Evolutionary conservation across 2,797 vertebrate genomes (phyloP).

Genomic region (Uromys caudimaculatus): DNA sequence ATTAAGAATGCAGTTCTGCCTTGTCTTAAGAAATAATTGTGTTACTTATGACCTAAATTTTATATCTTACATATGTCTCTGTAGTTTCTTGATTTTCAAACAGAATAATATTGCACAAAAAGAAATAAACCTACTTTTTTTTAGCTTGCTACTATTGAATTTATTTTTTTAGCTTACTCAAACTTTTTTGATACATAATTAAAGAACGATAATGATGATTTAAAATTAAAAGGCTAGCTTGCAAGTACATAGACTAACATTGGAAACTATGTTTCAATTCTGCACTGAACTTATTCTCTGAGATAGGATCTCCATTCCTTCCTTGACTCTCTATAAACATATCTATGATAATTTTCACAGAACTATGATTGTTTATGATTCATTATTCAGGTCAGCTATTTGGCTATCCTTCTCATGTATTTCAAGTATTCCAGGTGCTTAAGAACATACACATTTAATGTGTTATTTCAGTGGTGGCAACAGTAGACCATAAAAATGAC

Average conservation of each 20-base stretch:
- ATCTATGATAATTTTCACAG: conserved; percentile 15
- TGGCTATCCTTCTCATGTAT: conserved; percentile 54
- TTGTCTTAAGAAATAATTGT: background rate
- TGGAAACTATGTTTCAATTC: background rate
- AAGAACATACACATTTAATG: conserved; percentile 84
- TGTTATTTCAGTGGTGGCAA: conserved; percentile 79
- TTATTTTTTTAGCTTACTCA: background rate
- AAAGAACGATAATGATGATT: background rate
- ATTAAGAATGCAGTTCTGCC: conserved; percentile 13
- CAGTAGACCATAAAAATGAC: conserved; percentile 83
- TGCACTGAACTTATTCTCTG: background rate
- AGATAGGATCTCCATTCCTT: background rate
- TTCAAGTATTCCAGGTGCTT: conserved; percentile 84
- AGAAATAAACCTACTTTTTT: conserved; percentile 49
- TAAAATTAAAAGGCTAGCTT: conserved; percentile 46
- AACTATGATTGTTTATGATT: conserved; percentile 25
- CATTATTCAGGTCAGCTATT: conserved; percentile 58
- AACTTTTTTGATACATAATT: conserved; percentile 44
- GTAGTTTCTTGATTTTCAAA: background rate
- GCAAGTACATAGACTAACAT: background rate
- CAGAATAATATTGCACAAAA: background rate
- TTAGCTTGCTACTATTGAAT: background rate
- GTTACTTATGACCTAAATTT: background rate
- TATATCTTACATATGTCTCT: background rate
- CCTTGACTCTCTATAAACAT: conserved; percentile 3